Base-by-base conservation (phyloP, 2,113 vertebrate species). In the Phyllopteryx taeniolatus region DNA sequence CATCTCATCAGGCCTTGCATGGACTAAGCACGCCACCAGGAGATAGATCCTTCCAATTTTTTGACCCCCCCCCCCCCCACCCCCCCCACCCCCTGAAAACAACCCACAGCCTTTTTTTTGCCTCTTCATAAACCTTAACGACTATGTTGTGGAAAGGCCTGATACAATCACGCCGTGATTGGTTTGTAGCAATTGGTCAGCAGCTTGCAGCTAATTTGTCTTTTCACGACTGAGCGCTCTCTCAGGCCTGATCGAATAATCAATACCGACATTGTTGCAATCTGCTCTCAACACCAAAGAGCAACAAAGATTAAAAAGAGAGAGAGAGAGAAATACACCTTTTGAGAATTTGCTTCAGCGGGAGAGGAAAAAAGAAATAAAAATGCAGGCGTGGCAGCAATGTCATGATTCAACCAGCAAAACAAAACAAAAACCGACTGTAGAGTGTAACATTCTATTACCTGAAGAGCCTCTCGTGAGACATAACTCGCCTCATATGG, bases 151-250 rank as follows among this genome's bases (percentile, higher is more conserved):
- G 66, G 75, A 44, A 74, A 68, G 62, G 81, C 77, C 74, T 87
- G 85, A 88, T 79, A 83, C 82, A 84, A 86, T 80, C 86, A 83
- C 78, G 77, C 84, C 85, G 81, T 83, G 88, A 88, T 89, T 88
- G 81, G 83, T 88, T 86, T 85, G 85, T 84, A 84, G 79, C 85
- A 89, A 83, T 85, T 88, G 89, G 88, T 89, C 89, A 90, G 90
- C 90, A 88, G 80, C 87, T 90, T 85, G 87, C 87, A 87, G 87
- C 87, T 90, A 89, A 89, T 90, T 87, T 90, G 86, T 90, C 87
- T 90, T 90, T 90, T 91, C 87, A 91, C 86, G 84, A 90, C 82
- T 84, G 87, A 88, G 85, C 81, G 82, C 83, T 85, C 85, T 87
- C 85, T 79, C 79, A 70, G 79, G 77, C 83, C 79, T 86, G 85